Evolutionary conservation across 2,888 invertebrate species (phyloP), one percentile per base, ranked within the genome.

Genomic region (Asteroscopus sphinx): DNA sequence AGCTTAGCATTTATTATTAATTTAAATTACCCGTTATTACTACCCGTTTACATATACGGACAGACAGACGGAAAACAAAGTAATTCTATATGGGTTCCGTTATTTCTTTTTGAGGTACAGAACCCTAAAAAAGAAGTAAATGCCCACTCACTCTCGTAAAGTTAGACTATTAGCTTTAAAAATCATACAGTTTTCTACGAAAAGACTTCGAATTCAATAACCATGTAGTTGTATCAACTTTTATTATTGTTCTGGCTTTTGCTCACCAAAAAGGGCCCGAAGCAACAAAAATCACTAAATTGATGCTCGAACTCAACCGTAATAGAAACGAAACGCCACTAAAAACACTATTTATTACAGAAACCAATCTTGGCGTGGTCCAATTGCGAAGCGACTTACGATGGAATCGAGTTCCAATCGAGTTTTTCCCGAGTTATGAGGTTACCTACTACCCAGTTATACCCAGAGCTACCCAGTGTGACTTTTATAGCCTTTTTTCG

Each of bases 301-400:
- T 68, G 61, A 61, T 68, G 37, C 33, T 44, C 39, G 15, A 36
- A 45, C 60, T 39, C 59, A 76, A 44, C 49, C 44, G 65, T 74
- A 62, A 73, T 73, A 70, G 66, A 77, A 74, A 49, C 35, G 49
- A 17, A 66, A 70, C 59, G 71, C 55, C 51, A 51, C 49, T 73
- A 59, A 53, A 45, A 66, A 51, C 58, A 51, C 46, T 74, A 74
- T 73, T 73, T 73, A 73, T 77, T 69, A 62, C 74, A 53, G 49
- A 51, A 73, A 59, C 77, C 67, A 77, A 73, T 73, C 71, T 56
- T 63, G 64, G 42, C 21, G 21, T 36, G 53, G 37, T 56, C 63
- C 64, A 45, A 69, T 48, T 61, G 62, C 56, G 39, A 37, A 25
- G 26, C 21, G 52, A 68, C 42, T 49, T 69, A 73, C 74, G 45